These are phyloP conservation scores for Coenonympha arcania DNA, from an alignment of 2,888 invertebrate species.

Conservation along the genomic window DNA sequence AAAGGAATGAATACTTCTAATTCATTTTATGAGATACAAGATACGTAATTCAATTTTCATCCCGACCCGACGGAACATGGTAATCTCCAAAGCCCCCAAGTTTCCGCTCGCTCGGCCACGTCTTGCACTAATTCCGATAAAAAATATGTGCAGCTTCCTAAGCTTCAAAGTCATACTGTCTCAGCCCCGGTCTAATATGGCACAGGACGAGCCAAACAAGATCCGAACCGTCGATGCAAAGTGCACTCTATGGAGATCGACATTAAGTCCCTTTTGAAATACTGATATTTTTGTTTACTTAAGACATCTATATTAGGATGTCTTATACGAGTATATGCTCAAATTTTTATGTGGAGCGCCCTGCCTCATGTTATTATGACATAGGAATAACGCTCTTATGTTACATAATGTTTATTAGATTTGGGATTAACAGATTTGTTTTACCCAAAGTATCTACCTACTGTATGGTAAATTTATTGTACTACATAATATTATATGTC, in stretches of 20 bases:
- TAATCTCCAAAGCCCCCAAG: slow-evolving; percentile 8
- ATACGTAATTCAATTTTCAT: not conserved
- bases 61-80: slow-evolving; percentile 1
- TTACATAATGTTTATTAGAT: slow-evolving; percentile 14
- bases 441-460: too few relatives aligned
- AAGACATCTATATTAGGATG: slow-evolving; percentile 23
- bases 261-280: not conserved
- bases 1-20: too few relatives aligned
- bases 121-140: slow-evolving; percentile 22
- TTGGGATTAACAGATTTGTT: too few relatives aligned
- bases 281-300: slow-evolving; percentile 13
- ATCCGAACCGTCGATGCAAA: not conserved
- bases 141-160: slow-evolving; percentile 25
- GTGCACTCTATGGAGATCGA: not conserved
- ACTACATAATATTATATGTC: too few relatives aligned
- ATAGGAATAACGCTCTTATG: slow-evolving; percentile 15
- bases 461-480: too few relatives aligned
- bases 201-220: slow-evolving; percentile 23
- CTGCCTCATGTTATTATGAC: slow-evolving; percentile 14
- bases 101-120: slow-evolving; percentile 12
- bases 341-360: slow-evolving; percentile 21
- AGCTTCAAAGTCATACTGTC: slow-evolving; percentile 20
- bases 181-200: slow-evolving; percentile 22
- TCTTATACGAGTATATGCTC: too few relatives aligned
- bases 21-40: not conserved